Evolutionary conservation across 35 echinoderm and acorn worm genomes (phyloP).

Genomic region (Patiria miniata): DNA sequence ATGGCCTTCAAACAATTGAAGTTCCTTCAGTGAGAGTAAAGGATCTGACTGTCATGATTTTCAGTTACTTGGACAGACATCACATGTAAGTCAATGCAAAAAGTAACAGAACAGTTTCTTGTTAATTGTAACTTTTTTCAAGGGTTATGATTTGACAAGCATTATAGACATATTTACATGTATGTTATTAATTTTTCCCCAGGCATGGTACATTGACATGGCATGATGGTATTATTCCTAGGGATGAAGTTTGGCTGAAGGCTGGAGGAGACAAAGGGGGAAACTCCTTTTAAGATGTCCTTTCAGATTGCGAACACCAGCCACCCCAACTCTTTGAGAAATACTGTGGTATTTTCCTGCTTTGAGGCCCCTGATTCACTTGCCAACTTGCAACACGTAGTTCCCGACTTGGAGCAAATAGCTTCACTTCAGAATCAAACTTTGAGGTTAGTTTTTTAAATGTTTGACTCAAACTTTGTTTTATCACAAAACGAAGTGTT

Average conservation of each 20-base stretch:
- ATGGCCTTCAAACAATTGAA: too few relatives aligned
- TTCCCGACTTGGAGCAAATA: not conserved
- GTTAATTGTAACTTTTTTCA: too few relatives aligned
- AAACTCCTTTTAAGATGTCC: slow-evolving; percentile 21
- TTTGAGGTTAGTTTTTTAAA: slow-evolving; percentile 49
- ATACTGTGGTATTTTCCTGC: slow-evolving; percentile 6
- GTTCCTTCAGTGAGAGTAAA: too few relatives aligned
- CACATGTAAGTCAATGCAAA: too few relatives aligned
- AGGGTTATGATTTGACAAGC: too few relatives aligned
- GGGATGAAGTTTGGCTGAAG: slow-evolving; percentile 47
- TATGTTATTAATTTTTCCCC: too few relatives aligned
- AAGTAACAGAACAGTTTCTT: too few relatives aligned
- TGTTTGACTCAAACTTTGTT: too few relatives aligned
- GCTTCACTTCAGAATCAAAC: not conserved
- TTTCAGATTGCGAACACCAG: slow-evolving; percentile 34
- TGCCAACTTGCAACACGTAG: not conserved
- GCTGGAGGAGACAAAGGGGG: slow-evolving; percentile 39
- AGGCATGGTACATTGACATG: slow-evolving; percentile 41
- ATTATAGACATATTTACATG: too few relatives aligned
- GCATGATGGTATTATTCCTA: slow-evolving; percentile 29
- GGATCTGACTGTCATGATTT: too few relatives aligned
- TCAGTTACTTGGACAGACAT: too few relatives aligned
- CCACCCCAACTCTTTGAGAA: slow-evolving; percentile 10
- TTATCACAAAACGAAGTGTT: too few relatives aligned
- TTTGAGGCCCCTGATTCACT: slow-evolving; percentile 1